Conservation (phyloP, 2,113 vertebrate genomes). For the Pseudonaja textilis region DNA sequence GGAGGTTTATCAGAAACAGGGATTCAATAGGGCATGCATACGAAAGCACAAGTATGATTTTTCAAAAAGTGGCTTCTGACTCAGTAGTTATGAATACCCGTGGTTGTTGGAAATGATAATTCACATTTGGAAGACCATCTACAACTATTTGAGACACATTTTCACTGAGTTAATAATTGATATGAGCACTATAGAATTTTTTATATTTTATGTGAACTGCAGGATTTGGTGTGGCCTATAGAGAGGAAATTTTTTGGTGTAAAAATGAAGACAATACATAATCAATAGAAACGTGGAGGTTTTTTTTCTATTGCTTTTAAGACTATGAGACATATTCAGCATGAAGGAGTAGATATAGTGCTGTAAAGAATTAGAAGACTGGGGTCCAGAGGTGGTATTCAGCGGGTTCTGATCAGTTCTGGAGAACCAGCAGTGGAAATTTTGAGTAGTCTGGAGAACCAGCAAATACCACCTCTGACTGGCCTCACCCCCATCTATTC, state of each 20-base stretch:
- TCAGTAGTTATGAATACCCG: neutral
- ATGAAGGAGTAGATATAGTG: neutral
- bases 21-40: rapidly evolving
- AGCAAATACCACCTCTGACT: too few species aligned
- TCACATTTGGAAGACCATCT: neutral
- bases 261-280: neutral
- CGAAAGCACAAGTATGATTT: neutral
- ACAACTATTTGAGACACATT: neutral
- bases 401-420: too few species aligned
- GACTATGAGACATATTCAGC: neutral
- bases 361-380: neutral
- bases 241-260: neutral
- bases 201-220: neutral
- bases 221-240: neutral
- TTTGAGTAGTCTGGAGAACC: too few species aligned
- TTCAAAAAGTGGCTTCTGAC: neutral
- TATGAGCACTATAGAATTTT: neutral
- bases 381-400: neutral
- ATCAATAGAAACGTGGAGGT: neutral
- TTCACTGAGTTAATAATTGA: neutral
- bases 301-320: neutral
- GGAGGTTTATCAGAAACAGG: neutral
- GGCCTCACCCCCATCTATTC: too few species aligned
- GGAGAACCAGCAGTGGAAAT: too few species aligned
- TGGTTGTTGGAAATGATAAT: rapidly evolving